phyloP scores from a whole-genome alignment of 2,888 invertebrate genomes.

The Hydrotaea diabolus region DNA sequence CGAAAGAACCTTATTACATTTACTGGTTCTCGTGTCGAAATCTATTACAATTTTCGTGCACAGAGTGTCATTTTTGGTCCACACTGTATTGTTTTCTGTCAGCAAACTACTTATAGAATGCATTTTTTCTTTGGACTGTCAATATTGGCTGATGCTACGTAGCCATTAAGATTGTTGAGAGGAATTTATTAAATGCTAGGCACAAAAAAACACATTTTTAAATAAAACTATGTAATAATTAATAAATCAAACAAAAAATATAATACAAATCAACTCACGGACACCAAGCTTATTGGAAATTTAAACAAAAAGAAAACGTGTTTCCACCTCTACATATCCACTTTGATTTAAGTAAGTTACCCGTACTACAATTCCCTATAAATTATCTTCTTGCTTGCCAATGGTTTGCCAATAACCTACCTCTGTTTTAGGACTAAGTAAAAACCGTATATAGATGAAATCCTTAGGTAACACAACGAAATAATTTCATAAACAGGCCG shows the following conservation, averaged over 20 bases:
- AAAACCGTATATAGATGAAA: conserved; percentile 48
- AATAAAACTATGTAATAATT: no score
- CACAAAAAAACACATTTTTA: no score
- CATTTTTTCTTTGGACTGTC: no score
- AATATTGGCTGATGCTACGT: no score
- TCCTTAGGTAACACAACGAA: conserved; percentile 70
- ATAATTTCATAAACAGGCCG: conserved; percentile 53
- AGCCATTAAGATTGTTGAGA: no score
- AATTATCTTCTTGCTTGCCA: conserved; percentile 16
- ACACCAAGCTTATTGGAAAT: conserved; percentile 13
- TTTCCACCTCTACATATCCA: not conserved
- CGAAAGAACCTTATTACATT: no score
- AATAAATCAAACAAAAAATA: not conserved
- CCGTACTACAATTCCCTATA: not conserved
- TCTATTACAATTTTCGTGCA: no score
- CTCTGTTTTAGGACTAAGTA: conserved; percentile 49
- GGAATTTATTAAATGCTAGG: no score
- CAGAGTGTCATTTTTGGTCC: no score
- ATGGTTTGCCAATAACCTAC: conserved; percentile 23
- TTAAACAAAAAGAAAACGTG: not conserved
- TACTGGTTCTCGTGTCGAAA: no score
- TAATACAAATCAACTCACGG: not conserved
- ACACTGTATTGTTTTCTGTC: no score
- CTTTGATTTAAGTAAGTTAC: conserved; percentile 18
- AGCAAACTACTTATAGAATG: no score